Evolutionary conservation across 2,797 vertebrate genomes (phyloP), one percentile per base, ranked within the genome.

Genomic region (Acanthurus leucopareius): DNA sequence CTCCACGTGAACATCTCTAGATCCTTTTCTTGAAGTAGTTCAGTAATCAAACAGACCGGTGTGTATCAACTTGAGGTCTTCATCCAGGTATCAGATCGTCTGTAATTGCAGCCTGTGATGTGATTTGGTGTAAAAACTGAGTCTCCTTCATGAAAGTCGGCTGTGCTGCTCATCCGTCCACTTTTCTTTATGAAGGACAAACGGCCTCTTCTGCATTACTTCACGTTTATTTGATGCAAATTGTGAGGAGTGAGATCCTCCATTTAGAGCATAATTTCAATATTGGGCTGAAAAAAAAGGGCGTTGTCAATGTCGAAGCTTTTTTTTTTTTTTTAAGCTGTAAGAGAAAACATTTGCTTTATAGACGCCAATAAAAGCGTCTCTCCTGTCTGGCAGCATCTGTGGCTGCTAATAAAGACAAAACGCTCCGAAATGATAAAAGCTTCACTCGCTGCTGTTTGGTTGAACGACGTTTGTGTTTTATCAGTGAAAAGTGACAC

Each of bases 61-160:
- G 28, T 32, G 28, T 32, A 4, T 32, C 28, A 4, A 32, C 28
- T 28, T 28, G 28, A 28, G 28, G 28, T 28, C 28, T 28, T 32
- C 28, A 32, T 32, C 28, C 2, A 32, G 3, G 28, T 32, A 0
- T 32, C 28, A 4, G 28, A 17, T 35, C 1, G 28, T 53, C 22
- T 52, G 38, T 16, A 44, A 22, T 35, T 53, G 14, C 56, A 53
- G 19, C 16, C 14, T 28, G 22, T 11, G 19, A 15, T 64, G 62
- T 4, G n/a, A 40, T 2, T 28, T 16, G 28, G 28, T 32, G 28
- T 32, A 5, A 28, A 54, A 51, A 49, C n/a, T 16, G 22, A 63
- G 45, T 77, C 20, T 49, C 20, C n/a, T 63, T 60, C 51, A 63
- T 56, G 16, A 62, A 28, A 63, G 51, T 57, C 51, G 48, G 22